These are phyloP conservation scores for Xanthorhoe designata DNA, from an alignment of 2,888 invertebrate genomes.

Conservation along the genomic window DNA sequence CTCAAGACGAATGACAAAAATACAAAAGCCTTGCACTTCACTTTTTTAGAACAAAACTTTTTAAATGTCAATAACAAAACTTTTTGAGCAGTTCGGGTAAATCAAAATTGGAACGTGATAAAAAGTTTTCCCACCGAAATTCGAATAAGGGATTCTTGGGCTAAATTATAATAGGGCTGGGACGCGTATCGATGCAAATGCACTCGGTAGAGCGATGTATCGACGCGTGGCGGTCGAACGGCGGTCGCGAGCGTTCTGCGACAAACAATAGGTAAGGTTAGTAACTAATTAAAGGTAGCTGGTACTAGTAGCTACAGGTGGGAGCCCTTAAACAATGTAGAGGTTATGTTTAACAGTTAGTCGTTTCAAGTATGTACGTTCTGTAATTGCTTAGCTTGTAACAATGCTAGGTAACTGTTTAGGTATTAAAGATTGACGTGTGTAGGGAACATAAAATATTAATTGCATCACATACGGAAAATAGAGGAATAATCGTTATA, in stretches of 20 bases:
- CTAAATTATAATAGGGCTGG: conserved; percentile 35
- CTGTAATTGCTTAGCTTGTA: conserved; percentile 38
- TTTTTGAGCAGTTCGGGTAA: neutral
- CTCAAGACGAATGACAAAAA: conserved; percentile 40
- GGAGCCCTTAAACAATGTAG: conserved; percentile 60
- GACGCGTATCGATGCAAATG: conserved; percentile 51
- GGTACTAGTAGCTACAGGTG: conserved; percentile 72
- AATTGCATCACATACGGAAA: neutral
- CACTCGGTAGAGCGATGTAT: conserved; percentile 57
- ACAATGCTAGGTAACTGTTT: conserved; percentile 34
- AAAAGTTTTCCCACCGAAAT: conserved; percentile 11
- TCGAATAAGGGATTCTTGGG: conserved; percentile 28
- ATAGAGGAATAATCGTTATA: too few relatives aligned
- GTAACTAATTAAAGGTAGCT: conserved; percentile 67
- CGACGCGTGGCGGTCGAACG: conserved; percentile 69
- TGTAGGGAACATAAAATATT: neutral
- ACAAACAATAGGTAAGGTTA: conserved; percentile 73
- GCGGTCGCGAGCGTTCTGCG: conserved; percentile 71
- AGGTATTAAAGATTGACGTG: conserved; percentile 12
- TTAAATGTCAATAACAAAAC: conserved; percentile 15
- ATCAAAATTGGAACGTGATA: conserved; percentile 11
- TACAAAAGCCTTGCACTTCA: conserved; percentile 30
- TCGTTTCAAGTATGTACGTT: conserved; percentile 37
- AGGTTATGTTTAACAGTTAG: conserved; percentile 45
- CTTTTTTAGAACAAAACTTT: conserved; percentile 26